Base-by-base conservation (phyloP, 2,797 vertebrate species). In the Anguilla anguilla region DNA sequence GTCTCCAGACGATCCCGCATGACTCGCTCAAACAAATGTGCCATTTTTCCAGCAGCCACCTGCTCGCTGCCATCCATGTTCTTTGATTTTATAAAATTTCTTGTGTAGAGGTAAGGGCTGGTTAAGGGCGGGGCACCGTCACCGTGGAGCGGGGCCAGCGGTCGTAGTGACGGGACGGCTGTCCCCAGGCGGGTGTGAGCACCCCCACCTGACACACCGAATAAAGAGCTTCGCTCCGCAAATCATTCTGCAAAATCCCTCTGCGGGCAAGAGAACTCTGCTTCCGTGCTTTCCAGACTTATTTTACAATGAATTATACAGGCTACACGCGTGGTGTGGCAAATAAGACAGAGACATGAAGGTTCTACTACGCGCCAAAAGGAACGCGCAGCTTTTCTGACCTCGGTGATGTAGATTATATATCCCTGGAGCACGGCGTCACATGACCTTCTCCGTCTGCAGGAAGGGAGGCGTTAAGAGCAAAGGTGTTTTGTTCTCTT, bases 21-120 rank as follows among this genome's bases (percentile, higher is more conserved):
- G 93, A 91, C 92, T 94, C 91, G 90, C 92, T 93, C 90, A 92
- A 88, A 92, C 93, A 94, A 95, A 96, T 93, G 93, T 85, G 87
- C 93, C 94, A 95, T 95, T 94, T 94, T 95, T 92, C 94, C 92
- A 94, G 90, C 89, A 92, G 93, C 94, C 94, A 96, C 95, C 95
- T 95, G 95, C 93, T 93, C 88, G 89, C 92, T 79, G 91, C 81
- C 35, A 35, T 67, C 35, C 2, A 3, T n/a, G 49, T 6, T 19
- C 43, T 10, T 43, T 25, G 10, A 6, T 81, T 19, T 79, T 22
- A 49, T 72, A 10, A 4, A 13, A 13, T 53, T 53, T 53, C 13
- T 53, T 53, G 6, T 2, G 6, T 53, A 11, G 51, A 11, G n/a
- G 19, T 43, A 43, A 43, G 39, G 39, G 39, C 39, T 43, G 39